Evolutionary conservation across 2,113 vertebrate species (phyloP).

Genomic region (Scopus umbretta): DNA sequence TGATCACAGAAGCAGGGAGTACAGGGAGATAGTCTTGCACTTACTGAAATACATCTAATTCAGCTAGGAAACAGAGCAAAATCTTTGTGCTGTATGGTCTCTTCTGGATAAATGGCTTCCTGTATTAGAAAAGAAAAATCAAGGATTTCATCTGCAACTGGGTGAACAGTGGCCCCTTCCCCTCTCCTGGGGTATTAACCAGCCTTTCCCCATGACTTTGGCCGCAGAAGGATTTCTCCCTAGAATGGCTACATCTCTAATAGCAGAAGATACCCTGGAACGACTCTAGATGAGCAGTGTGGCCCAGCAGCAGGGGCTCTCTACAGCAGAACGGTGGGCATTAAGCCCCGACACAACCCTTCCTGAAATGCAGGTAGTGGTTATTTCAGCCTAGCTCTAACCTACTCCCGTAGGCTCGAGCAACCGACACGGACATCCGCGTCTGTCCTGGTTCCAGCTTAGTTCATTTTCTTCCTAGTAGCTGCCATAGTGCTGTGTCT

Average conservation of each 20-base stretch:
- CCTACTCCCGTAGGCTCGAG: neutral
- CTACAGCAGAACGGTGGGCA: neutral
- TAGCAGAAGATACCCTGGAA: neutral
- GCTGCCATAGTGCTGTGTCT: no score
- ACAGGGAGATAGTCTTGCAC: neutral
- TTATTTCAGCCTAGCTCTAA: neutral
- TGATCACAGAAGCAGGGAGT: neutral
- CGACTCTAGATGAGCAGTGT: rapidly evolving
- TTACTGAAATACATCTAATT: neutral
- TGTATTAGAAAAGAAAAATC: neutral
- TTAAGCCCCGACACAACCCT: neutral
- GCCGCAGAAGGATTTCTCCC: neutral
- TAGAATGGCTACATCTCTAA: neutral
- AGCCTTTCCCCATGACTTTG: neutral
- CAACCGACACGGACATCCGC: rapidly evolving
- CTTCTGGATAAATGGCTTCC: neutral
- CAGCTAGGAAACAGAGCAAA: neutral
- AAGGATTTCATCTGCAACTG: neutral
- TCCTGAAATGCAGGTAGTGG: neutral
- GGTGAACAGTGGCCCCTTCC: neutral
- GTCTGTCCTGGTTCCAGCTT: no score
- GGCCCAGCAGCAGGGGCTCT: neutral
- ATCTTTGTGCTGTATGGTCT: neutral
- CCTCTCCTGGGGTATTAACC: neutral
- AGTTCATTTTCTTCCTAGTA: no score